phyloP scores from a whole-genome alignment of 2,113 vertebrate genomes.

The Stictonetta naevosa region DNA sequence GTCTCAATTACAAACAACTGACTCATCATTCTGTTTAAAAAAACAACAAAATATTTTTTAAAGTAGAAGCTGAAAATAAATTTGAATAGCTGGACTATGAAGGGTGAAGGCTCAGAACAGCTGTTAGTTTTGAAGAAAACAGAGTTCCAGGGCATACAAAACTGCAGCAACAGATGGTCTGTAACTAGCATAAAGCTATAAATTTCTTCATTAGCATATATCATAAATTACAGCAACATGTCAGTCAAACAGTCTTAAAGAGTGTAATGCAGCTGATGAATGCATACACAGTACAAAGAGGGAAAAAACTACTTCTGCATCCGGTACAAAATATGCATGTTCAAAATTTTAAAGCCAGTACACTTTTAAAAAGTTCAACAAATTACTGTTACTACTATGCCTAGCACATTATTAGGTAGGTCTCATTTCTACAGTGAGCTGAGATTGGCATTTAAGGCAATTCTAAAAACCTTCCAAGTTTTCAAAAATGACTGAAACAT shows the following conservation, averaged over 20 bases:
- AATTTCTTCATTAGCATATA: conserved; percentile 58
- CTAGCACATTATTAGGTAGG: background rate
- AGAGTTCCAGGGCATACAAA: conserved; percentile 45
- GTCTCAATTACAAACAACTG: conserved; percentile 29
- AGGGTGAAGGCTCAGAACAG: conserved; percentile 38
- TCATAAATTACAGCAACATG: conserved; percentile 38
- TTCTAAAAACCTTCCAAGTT: background rate
- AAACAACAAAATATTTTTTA: background rate
- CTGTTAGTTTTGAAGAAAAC: conserved; percentile 28
- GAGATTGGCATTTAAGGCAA: background rate
- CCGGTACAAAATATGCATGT: background rate
- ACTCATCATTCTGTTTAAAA: conserved; percentile 13
- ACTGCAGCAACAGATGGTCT: conserved; percentile 52
- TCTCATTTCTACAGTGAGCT: background rate
- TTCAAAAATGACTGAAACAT: background rate
- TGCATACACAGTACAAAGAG: background rate
- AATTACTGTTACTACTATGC: background rate
- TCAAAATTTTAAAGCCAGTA: background rate
- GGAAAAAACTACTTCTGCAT: background rate
- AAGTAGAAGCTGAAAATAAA: conserved; percentile 23
- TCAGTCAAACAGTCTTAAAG: conserved; percentile 31
- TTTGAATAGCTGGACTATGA: conserved; percentile 30
- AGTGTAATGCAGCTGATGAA: background rate
- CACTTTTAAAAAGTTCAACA: background rate
- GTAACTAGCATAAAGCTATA: conserved; percentile 44